Evolutionary conservation across 2,888 invertebrate genomes (phyloP).

Genomic region (Synanthedon tipuliformis): DNA sequence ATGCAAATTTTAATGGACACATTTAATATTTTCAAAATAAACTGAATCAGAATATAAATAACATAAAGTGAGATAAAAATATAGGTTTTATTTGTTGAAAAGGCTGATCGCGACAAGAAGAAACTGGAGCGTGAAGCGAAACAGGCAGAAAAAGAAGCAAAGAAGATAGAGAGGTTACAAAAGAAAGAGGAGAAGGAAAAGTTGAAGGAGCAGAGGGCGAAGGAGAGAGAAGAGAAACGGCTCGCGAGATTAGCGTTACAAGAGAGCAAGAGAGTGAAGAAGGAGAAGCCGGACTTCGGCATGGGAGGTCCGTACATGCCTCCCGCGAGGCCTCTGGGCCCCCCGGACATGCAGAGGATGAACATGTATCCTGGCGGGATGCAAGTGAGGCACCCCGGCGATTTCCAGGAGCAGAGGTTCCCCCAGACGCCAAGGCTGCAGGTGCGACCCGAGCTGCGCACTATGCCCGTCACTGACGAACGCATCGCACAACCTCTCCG

Average conservation of each 20-base stretch:
- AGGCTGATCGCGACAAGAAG: conserved; percentile 68
- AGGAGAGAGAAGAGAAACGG: conserved; percentile 57
- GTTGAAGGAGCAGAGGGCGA: conserved; percentile 56
- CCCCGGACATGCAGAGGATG: conserved; percentile 10
- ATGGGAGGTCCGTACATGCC: conserved; percentile 2
- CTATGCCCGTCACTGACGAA: conserved; percentile 36
- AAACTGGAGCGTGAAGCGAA: conserved; percentile 65
- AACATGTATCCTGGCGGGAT: conserved; percentile 10
- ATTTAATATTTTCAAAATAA: too few relatives aligned
- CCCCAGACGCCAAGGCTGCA: conserved; percentile 37
- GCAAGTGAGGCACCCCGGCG: conserved; percentile 10
- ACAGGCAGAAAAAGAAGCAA: conserved; percentile 59
- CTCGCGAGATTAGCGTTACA: conserved; percentile 50
- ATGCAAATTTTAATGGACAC: too few relatives aligned
- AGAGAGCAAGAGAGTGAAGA: conserved; percentile 51
- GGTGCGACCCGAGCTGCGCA: conserved; percentile 53
- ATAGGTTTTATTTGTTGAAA: conserved; percentile 6
- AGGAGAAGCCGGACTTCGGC: conserved; percentile 34
- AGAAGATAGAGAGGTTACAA: conserved; percentile 53
- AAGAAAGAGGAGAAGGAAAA: conserved; percentile 63
- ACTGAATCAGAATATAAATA: too few relatives aligned
- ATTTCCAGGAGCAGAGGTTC: conserved; percentile 32
- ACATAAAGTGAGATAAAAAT: too few relatives aligned
- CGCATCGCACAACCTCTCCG: conserved; percentile 34
- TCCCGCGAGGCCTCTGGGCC: neutral